These are phyloP conservation scores for Proisotoma minuta DNA, from an alignment of 2,888 invertebrate genomes.

Conservation along the genomic window DNA sequence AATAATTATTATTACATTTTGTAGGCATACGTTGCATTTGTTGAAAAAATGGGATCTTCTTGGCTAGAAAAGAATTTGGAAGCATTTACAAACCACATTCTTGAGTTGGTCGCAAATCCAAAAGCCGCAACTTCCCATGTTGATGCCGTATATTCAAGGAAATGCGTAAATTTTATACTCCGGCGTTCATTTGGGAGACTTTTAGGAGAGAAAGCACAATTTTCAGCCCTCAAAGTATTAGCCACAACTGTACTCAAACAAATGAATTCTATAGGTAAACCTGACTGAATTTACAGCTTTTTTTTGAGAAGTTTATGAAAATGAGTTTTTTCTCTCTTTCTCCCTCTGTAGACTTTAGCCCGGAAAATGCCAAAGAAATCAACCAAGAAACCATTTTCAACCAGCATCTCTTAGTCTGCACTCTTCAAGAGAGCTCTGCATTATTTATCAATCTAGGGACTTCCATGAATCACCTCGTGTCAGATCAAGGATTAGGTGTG, in stretches of 20 bases:
- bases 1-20: conserved; percentile 28
- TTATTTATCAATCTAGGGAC: conserved; percentile 88
- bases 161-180: conserved; percentile 93
- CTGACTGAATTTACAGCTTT: not conserved
- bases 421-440: conserved; percentile 87
- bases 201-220: conserved; percentile 94
- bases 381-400: conserved; percentile 86
- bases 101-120: conserved; percentile 87
- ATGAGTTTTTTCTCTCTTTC: not conserved
- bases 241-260: conserved; percentile 86
- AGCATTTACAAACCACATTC: conserved; percentile 77
- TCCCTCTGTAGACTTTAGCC: conserved; percentile 66
- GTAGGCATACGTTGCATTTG: conserved; percentile 91
- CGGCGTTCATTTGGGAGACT: conserved; percentile 87
- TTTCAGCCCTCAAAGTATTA: conserved; percentile 90
- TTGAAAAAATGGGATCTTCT: conserved; percentile 84
- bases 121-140: conserved; percentile 94
- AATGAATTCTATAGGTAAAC: conserved; percentile 76
- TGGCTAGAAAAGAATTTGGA: conserved; percentile 93
- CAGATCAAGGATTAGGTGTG: conserved; percentile 74
- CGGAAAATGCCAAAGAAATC: conserved; percentile 84
- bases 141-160: conserved; percentile 94
- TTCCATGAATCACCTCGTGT: conserved; percentile 81
- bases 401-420: conserved; percentile 86
- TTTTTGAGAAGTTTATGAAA: not conserved